phyloP scores from a whole-genome alignment of 2,888 invertebrate genomes.

The Drosophila mayaguana region DNA sequence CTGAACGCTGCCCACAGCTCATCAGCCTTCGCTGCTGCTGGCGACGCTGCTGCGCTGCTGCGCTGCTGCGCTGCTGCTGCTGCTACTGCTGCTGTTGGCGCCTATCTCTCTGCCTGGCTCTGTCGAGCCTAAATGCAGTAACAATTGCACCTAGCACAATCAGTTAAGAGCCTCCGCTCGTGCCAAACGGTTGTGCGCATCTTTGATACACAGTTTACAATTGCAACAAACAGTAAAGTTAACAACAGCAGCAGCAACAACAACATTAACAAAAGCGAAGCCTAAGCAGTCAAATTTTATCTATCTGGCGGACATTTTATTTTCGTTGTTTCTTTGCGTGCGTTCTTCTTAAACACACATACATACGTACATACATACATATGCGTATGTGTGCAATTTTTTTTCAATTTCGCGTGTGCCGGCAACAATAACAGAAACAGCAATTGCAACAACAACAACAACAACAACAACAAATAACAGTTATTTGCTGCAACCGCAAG shows the following conservation, averaged over 20 bases:
- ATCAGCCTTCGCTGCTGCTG: conserved; percentile 3
- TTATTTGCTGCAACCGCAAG: conserved; percentile 68
- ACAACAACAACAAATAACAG: conserved; percentile 37
- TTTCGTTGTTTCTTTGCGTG: conserved; percentile 10
- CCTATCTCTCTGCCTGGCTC: conserved; percentile 49
- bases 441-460: conserved; percentile 26
- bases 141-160: conserved; percentile 72
- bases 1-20: conserved; percentile 41
- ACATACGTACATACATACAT: background rate
- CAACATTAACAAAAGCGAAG: conserved; percentile 9
- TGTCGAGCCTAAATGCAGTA: conserved; percentile 79
- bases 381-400: too few relatives aligned
- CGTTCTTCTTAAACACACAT: background rate
- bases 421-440: conserved; percentile 14
- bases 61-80: background rate
- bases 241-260: conserved; percentile 3
- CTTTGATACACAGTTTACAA: conserved; percentile 25
- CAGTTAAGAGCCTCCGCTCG: conserved; percentile 83
- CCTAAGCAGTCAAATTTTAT: conserved; percentile 10
- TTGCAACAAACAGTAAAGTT: conserved; percentile 6
- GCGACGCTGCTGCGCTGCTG: conserved; percentile 5
- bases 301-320: conserved; percentile 17
- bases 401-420: conserved; percentile 41
- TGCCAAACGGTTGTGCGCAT: conserved; percentile 81
- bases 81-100: conserved; percentile 24